A percentile compares a stretch with the other conserved stretches of the same genome.
Evolutionary conservation across 53 echinoderm and acorn worm genomes (phyloP).

Genomic region (Glandiceps talaboti): DNA sequence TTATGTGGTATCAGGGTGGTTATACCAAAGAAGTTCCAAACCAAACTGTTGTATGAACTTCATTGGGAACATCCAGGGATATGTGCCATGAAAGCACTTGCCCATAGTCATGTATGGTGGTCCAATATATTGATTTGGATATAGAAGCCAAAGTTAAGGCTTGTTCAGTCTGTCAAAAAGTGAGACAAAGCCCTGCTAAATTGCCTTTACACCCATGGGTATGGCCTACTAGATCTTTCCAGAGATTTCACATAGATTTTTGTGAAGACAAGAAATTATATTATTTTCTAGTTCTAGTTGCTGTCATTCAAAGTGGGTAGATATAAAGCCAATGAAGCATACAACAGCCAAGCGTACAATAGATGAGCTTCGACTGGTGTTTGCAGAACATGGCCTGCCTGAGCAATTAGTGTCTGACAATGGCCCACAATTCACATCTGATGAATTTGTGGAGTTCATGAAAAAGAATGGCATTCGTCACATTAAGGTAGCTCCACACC

Average conservation of each 20-base stretch:
- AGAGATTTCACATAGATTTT: constrained; percentile 43
- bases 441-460: constrained; percentile 31
- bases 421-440: constrained; percentile 34
- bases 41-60: no score
- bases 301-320: constrained; percentile 48
- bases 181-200: constrained; percentile 22
- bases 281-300: constrained; percentile 34
- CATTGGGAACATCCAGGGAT: no score
- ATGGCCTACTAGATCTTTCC: constrained; percentile 30
- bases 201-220: constrained; percentile 22
- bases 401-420: constrained; percentile 50
- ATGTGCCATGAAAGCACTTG: no score
- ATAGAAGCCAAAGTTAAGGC: constrained; percentile 24
- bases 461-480: constrained; percentile 32
- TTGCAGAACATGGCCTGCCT: constrained; percentile 41
- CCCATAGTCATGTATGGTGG: no score
- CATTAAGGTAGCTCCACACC: constrained; percentile 28
- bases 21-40: no score
- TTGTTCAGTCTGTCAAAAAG: constrained; percentile 22
- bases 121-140: no score
- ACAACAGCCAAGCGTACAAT: constrained; percentile 40
- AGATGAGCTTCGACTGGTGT: constrained; percentile 34
- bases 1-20: no score
- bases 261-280: constrained; percentile 25
- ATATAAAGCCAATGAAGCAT: constrained; percentile 27